Conservation (phyloP, 2,888 invertebrate genomes). For the Hydroisotoma schaefferi region DNA sequence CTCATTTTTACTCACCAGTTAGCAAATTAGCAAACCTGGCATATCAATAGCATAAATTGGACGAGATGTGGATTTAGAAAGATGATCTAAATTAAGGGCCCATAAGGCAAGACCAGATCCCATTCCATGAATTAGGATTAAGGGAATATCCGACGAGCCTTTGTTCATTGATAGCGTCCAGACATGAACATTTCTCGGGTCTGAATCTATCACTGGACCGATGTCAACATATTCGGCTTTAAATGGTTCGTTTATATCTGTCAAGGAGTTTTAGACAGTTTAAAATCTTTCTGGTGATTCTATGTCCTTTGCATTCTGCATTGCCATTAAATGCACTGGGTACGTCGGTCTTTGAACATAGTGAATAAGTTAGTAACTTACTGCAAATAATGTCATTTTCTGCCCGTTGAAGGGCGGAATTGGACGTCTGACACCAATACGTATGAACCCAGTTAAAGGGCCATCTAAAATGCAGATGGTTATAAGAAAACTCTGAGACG, state of each 20-base stretch:
- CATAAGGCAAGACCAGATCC: conserved; percentile 91
- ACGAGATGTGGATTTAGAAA: conserved; percentile 63
- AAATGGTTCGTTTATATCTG: conserved; percentile 54
- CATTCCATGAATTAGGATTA: conserved; percentile 89
- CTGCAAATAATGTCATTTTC: conserved; percentile 39
- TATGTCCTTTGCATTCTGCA: neutral
- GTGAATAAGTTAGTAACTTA: no score
- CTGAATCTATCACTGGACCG: conserved; percentile 58
- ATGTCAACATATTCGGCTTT: conserved; percentile 72
- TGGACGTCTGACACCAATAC: conserved; percentile 51
- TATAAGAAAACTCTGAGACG: no score
- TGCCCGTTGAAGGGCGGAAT: conserved; percentile 48
- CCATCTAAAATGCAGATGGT: no score
- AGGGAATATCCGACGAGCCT: conserved; percentile 62
- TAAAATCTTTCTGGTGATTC: neutral
- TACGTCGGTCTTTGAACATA: no score
- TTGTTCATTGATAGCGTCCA: conserved; percentile 68
- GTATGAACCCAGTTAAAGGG: conserved; percentile 47
- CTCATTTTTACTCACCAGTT: neutral
- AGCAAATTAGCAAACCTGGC: conserved; percentile 55
- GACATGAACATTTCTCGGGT: conserved; percentile 43
- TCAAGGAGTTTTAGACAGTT: neutral
- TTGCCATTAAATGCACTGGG: no score
- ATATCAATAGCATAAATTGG: conserved; percentile 90
- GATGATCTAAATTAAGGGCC: conserved; percentile 83